These are phyloP conservation scores for Stenotaenia linearis DNA, from an alignment of 2,888 invertebrate species.

Conservation along the genomic window DNA sequence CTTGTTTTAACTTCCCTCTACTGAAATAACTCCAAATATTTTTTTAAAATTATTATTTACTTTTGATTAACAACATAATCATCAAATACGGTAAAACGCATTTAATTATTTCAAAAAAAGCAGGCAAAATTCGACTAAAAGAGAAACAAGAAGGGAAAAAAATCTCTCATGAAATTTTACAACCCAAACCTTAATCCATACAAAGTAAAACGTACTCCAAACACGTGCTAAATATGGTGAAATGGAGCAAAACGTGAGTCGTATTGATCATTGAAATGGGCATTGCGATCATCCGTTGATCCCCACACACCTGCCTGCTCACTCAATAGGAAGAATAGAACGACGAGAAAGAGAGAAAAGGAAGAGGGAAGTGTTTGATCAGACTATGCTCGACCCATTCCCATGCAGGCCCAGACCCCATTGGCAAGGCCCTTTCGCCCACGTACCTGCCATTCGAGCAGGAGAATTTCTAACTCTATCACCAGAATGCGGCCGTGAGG, in stretches of 20 bases:
- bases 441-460: constrained; percentile 14
- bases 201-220: constrained; percentile 15
- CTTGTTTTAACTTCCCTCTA: neutral
- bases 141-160: neutral
- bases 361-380: neutral
- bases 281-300: constrained; percentile 7
- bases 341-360: neutral
- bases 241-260: constrained; percentile 19
- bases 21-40: neutral
- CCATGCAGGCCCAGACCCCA: constrained; percentile 19
- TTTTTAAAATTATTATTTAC: too few relatives aligned
- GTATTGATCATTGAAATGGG: constrained; percentile 15
- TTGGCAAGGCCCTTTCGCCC: constrained; percentile 13
- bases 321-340: constrained; percentile 19
- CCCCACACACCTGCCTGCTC: constrained; percentile 15
- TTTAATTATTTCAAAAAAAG: neutral
- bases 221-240: constrained; percentile 19
- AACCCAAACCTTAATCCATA: constrained; percentile 6
- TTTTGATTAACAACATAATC: too few relatives aligned
- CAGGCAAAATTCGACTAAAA: too few relatives aligned
- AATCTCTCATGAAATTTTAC: neutral
- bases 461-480: constrained; percentile 3
- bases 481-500: constrained; percentile 19
- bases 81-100: too few relatives aligned
- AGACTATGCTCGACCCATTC: constrained; percentile 4